Base-by-base conservation (phyloP, 2,113 vertebrate genomes). In the Butorides virescens region DNA sequence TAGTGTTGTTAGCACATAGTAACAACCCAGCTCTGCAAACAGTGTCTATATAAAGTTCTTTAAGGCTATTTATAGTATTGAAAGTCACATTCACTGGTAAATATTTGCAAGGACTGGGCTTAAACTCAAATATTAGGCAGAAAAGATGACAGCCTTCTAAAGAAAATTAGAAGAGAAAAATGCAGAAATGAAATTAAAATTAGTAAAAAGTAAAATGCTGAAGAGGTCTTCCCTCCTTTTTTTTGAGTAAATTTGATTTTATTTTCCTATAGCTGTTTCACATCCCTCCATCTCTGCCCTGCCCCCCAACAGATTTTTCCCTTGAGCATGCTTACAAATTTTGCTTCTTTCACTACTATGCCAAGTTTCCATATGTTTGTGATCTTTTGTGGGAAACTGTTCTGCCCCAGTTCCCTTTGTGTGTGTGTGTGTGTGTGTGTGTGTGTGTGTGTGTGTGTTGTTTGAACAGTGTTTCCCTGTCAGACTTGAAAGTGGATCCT, bases 281-380 rank as follows among this genome's bases (percentile, higher is more conserved):
- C 72, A n/a, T 79, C 13, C 13, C 39, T 89, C 52, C 30, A 1
- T 47, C 70, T 84, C 20, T 0, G 0, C 29, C 55, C 37, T 2
- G 0, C 21, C 17, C 3, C 49, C 42, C 8, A 63, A 14, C 61
- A 85, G 56, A 75, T 81, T 56, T 82, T 82, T 94, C 50, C 49
- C 58, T 65, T 65, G 49, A 93, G 61, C 52, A 26, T 50, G 30
- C 47, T 93, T 89, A 75, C 44, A 79, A 73, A 89, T 91, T 93
- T 92, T 87, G 61, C 94, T 94, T 89, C 76, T 92, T 86, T 81
- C 2, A 0, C 39, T 73, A 5, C 32, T 68, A 23, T 94, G 94
- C 92, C 94, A 92, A 93, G 79, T 92, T 97, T 95, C 88, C 70
- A 74, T 93, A 88, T 82, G 92, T 85, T 97, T 89, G 56, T 62